Conservation (phyloP, 2,797 vertebrate species). For the Myripristis jacobus region DNA sequence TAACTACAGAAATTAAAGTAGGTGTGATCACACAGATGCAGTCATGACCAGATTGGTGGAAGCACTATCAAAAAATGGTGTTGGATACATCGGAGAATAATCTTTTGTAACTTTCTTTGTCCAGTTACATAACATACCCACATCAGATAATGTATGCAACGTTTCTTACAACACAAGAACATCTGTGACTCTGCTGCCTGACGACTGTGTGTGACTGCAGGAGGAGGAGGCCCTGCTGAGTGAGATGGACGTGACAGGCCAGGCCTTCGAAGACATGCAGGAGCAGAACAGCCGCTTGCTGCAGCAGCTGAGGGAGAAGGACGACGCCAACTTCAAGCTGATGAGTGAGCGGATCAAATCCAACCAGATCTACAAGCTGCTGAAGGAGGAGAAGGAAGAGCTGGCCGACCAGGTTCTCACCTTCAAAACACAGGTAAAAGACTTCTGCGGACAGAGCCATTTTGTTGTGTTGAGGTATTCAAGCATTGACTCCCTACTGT, state of each 20-base stretch:
- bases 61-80: too few relatives aligned
- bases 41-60: constrained; percentile 11
- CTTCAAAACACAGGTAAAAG: constrained; percentile 91
- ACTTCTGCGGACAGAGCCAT: too few relatives aligned
- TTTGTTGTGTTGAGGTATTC: neutral
- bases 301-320: constrained; percentile 93
- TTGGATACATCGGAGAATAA: too few relatives aligned
- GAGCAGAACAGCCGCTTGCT: constrained; percentile 94
- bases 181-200: neutral
- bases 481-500: neutral
- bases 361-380: constrained; percentile 95
- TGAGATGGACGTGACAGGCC: constrained; percentile 94
- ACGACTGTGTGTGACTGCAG: constrained; percentile 68
- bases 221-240: constrained; percentile 92
- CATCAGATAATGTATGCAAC: neutral
- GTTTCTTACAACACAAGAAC: too few relatives aligned
- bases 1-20: constrained; percentile 27
- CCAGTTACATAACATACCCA: neutral
- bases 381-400: constrained; percentile 95
- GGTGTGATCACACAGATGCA: constrained; percentile 18
- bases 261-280: constrained; percentile 97
- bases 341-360: constrained; percentile 96
- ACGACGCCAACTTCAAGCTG: constrained; percentile 95
- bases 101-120: neutral
- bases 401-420: constrained; percentile 92